Conservation (phyloP, 2,113 vertebrate species). For the Pristiophorus japonicus region DNA sequence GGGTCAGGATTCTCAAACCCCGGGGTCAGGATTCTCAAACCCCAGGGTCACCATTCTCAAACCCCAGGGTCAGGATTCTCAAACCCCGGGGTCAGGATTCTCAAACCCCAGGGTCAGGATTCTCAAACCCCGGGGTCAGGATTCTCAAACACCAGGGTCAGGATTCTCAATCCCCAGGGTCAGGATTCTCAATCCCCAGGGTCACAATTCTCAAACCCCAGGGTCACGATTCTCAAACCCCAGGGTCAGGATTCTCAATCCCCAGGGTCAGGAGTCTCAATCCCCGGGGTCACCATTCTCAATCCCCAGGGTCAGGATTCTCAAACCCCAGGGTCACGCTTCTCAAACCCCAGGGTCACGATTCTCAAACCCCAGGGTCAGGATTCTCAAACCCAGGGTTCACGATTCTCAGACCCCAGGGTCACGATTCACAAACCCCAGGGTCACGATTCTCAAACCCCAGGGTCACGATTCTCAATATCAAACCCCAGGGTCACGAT, state of each 20-base stretch:
- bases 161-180: background rate
- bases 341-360: background rate
- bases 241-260: background rate
- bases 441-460: background rate
- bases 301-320: background rate
- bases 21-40: too few relatives aligned
- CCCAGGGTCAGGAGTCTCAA: too few relatives aligned
- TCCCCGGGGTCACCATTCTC: background rate
- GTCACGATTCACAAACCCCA: background rate
- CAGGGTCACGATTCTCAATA: background rate
- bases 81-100: background rate
- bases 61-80: background rate
- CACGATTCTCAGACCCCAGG: background rate
- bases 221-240: background rate
- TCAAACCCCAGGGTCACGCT: background rate
- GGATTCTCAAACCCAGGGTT: background rate
- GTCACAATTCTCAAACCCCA: background rate
- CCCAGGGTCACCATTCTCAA: background rate
- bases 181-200: background rate
- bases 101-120: background rate
- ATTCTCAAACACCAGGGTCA: background rate
- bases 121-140: background rate
- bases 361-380: too few relatives aligned
- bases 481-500: background rate
- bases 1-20: too few relatives aligned